Evolutionary conservation across 2,888 invertebrate species (phyloP), one percentile per base, ranked within the genome.

Genomic region (Yponomeuta sedellus): DNA sequence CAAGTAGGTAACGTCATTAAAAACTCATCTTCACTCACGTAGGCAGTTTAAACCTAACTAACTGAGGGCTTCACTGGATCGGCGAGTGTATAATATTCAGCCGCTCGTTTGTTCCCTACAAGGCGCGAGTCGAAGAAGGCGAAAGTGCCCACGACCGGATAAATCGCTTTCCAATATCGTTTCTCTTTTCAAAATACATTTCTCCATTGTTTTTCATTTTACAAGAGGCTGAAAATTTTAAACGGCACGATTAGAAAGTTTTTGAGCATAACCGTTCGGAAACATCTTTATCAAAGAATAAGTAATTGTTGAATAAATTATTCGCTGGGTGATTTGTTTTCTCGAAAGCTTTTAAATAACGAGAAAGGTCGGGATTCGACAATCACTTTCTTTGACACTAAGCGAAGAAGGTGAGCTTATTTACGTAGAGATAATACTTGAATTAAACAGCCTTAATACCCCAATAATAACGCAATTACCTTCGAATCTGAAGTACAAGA

Each of bases 401-500:
- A 52, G 16, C 16, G 44, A 52, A 52, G 10, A 34, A 34, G 10
- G 34, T 34, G 6, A 52, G 16, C 44, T 2, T 44, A 44, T 44
- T 44, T 52, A 52, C 44, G 44, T 16, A 52, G 44, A 52, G 44
- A n/a, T n/a, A n/a, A n/a, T n/a, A n/a, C 44, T 4, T 12, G 16
- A 16, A 16, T 5, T 52, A 52, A 16, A 52, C 16, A 16, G 16
- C 16, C 44, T 34, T 52, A 52, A 52, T 52, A 52, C 44, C 44
- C 44, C 44, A 52, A 52, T 16, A 52, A 58, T 58, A 58, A 58
- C 20, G n/a, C 22, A 19, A 52, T 52, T 52, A 52, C 44, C 44
- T 52, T 16, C 22, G 59, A 20, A 11, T 59, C 59, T 20, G 59
- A 25, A 16, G 34, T 6, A n/a, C 44, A 83, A 52, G 86, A 88